phyloP scores from a whole-genome alignment of 1,140 invertebrate species.

The Philaenus spumarius region DNA sequence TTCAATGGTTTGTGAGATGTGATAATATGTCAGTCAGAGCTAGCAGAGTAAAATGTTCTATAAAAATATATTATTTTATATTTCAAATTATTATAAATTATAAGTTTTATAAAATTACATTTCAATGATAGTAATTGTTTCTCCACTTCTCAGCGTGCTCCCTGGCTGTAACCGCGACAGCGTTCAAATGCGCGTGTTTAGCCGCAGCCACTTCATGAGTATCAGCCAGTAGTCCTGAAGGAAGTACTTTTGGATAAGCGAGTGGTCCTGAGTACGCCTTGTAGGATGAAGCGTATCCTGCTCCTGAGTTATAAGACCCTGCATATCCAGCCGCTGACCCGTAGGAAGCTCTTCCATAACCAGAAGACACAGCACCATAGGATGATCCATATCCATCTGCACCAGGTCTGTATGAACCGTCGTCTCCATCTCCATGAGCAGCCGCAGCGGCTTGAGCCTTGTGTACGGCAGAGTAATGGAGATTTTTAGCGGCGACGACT shows the following conservation, averaged over 20 bases:
- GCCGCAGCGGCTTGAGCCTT: conserved; percentile 18
- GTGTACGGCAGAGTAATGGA: conserved; percentile 19
- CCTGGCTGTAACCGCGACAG: not conserved
- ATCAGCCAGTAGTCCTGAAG: conserved; percentile 4
- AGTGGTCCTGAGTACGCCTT: not conserved
- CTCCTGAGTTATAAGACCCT: not conserved
- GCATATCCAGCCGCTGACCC: not conserved
- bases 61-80: no score
- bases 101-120: no score
- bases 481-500: conserved; percentile 28
- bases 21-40: no score
- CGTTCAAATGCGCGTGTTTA: conserved; percentile 24
- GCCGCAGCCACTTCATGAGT: conserved; percentile 22
- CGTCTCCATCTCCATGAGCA: conserved; percentile 4
- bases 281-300: not conserved
- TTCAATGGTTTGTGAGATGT: no score
- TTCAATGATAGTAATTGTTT: no score
- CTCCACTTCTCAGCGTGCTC: no score
- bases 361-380: no score
- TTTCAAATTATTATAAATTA: no score
- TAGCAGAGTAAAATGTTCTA: no score
- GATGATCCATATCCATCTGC: no score
- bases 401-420: no score
- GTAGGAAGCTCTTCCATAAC: not conserved
- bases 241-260: conserved; percentile 4